Evolutionary conservation across 2,797 vertebrate species (phyloP), one percentile per base, ranked within the genome.

Genomic region (Eleutherodactylus coqui): DNA sequence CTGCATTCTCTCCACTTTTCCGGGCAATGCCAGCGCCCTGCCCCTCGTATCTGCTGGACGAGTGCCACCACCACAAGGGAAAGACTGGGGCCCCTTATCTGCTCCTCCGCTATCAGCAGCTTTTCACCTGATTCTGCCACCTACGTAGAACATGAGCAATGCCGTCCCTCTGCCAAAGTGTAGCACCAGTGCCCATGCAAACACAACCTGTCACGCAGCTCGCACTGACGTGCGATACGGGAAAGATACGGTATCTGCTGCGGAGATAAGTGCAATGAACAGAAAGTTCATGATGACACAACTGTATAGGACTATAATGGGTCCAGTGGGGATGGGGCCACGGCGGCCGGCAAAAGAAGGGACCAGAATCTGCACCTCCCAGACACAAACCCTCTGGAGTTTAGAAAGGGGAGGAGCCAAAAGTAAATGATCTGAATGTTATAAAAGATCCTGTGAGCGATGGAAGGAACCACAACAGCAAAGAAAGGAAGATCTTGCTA

Each of bases 61-160:
- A 2, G 9, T 13, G 76, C 34, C 51, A 69, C 84, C 77, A 62
- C 34, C 49, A 34, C 55, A n/a, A 17, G n/a, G 58, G 14, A 43
- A 29, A 36, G 70, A 11, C 49, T 43, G 17, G 49, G 19, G 53
- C 41, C 70, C 32, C 78, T 86, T 86, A 86, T 81, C 78, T 51
- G 11, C 11, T 29, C 36, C n/a, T 69, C n/a, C 19, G 1, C 67
- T 84, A 86, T 86, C 85, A 69, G 55, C 36, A 82, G n/a, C 69
- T 82, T 81, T 81, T 75, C 53, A 47, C 70, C 77, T 81, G 19
- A 69, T 86, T 76, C 62, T 64, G 58, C 67, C 49, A 85, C 62
- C 77, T 75, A 75, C 51, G 36, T 60, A 78, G 43, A 36, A 47
- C 62, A 67, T 79, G 69, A 67, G 79, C 53, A 73, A 69, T 53